Evolutionary conservation across 2,888 invertebrate genomes (phyloP).

Genomic region (Brenthis daphne): DNA sequence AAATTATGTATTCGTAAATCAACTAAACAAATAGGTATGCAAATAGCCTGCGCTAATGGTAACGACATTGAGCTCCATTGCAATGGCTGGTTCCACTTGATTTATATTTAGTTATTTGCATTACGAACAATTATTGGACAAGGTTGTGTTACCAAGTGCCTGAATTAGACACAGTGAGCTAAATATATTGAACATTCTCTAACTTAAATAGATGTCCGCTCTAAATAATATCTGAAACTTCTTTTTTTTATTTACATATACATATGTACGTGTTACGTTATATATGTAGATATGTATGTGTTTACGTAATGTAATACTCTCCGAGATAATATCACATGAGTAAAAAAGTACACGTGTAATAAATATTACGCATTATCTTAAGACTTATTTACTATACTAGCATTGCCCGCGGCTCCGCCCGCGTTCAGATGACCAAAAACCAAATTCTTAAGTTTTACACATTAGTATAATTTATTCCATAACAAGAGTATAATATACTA

Average conservation of each 20-base stretch:
- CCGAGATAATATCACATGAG: too few relatives aligned
- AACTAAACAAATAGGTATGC: conserved; percentile 16
- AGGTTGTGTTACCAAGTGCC: conserved; percentile 23
- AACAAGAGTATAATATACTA: too few relatives aligned
- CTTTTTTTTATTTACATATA: background rate
- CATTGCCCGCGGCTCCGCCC: too few relatives aligned
- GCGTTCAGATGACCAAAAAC: too few relatives aligned
- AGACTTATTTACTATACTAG: too few relatives aligned
- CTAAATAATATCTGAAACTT: background rate
- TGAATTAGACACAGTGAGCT: conserved; percentile 18
- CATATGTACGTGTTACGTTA: background rate
- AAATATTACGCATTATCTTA: too few relatives aligned
- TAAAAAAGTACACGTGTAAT: too few relatives aligned
- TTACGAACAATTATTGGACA: conserved; percentile 22
- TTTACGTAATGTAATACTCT: too few relatives aligned
- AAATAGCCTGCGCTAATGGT: conserved; percentile 8
- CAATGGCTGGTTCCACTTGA: conserved; percentile 12
- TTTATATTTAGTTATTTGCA: conserved; percentile 22
- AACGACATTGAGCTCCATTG: conserved; percentile 21
- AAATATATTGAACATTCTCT: conserved; percentile 18
- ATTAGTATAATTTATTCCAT: too few relatives aligned
- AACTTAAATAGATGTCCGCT: conserved; percentile 4
- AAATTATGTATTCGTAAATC: conserved; percentile 9
- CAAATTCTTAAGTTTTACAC: too few relatives aligned
- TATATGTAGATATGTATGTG: background rate